Evolutionary conservation across 2,888 invertebrate genomes (phyloP).

Genomic region (Ochropacha duplaris): DNA sequence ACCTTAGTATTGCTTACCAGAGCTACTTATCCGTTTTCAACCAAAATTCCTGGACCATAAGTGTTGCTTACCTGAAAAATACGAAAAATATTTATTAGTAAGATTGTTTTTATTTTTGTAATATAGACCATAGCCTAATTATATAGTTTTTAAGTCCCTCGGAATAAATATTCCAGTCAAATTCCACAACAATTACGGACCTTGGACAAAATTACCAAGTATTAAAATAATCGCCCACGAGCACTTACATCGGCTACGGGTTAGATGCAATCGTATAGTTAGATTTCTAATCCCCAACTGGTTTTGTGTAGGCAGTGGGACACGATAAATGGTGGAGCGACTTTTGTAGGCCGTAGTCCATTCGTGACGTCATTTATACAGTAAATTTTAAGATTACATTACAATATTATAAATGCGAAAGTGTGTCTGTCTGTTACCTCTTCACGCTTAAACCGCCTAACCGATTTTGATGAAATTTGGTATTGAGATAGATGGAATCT

Average conservation of each 20-base stretch:
- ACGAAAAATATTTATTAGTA: constrained; percentile 26
- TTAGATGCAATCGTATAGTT: constrained; percentile 42
- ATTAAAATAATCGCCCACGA: constrained; percentile 66
- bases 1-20: constrained; percentile 1
- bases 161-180: constrained; percentile 35
- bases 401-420: no score
- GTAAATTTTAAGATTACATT: no score
- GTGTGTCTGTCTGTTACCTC: no score
- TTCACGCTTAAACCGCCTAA: no score
- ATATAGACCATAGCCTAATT: constrained; percentile 10
- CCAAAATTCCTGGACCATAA: background rate
- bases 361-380: background rate
- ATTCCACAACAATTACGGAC: constrained; percentile 49
- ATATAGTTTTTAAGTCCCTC: constrained; percentile 11
- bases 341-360: constrained; percentile 15
- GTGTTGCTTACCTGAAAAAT: constrained; percentile 54
- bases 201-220: constrained; percentile 66
- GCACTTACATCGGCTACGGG: constrained; percentile 26
- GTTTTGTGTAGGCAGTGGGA: constrained; percentile 18
- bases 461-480: no score
- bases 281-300: constrained; percentile 54
- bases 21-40: background rate
- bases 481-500: no score
- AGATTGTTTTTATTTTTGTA: no score
- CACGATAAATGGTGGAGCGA: constrained; percentile 19